A percentile compares a stretch with the other conserved stretches of the same genome.
phyloP scores from a whole-genome alignment of 2,797 vertebrate species.

The Danionella dracula region DNA sequence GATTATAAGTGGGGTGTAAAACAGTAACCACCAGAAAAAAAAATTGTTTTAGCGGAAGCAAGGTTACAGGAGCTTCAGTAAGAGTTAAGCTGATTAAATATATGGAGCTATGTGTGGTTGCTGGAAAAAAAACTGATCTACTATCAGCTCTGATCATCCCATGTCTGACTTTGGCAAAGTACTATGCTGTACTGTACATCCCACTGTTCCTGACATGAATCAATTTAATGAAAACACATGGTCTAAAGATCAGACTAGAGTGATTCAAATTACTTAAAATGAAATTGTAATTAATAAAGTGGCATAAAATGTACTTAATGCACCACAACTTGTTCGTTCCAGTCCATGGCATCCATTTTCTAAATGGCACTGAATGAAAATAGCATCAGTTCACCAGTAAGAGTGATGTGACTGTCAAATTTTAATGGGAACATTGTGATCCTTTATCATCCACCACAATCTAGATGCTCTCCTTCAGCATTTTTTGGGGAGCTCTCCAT shows the following conservation, averaged over 20 bases:
- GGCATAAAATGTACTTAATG: neutral
- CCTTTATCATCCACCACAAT: neutral
- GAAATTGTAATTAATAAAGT: neutral
- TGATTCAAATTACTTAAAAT: neutral
- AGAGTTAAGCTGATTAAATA: no score
- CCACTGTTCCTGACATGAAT: neutral
- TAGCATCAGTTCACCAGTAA: neutral
- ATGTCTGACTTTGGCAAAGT: neutral
- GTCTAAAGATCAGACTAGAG: neutral
- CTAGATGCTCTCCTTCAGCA: neutral
- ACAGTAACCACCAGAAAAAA: no score
- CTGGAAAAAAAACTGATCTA: neutral
- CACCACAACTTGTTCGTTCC: neutral
- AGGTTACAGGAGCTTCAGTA: no score
- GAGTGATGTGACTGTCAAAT: constrained; percentile 6
- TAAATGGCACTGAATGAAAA: neutral
- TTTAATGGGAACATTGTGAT: constrained; percentile 11
- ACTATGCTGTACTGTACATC: constrained; percentile 1
- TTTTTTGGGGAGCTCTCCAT: neutral
- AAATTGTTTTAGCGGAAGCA: no score
- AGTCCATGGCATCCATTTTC: neutral
- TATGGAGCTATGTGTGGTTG: no score
- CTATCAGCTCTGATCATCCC: no score
- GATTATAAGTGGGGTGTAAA: no score
- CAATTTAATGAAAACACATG: neutral